phyloP scores from a whole-genome alignment of 2,797 vertebrate species.

The Gephyroberyx darwinii region DNA sequence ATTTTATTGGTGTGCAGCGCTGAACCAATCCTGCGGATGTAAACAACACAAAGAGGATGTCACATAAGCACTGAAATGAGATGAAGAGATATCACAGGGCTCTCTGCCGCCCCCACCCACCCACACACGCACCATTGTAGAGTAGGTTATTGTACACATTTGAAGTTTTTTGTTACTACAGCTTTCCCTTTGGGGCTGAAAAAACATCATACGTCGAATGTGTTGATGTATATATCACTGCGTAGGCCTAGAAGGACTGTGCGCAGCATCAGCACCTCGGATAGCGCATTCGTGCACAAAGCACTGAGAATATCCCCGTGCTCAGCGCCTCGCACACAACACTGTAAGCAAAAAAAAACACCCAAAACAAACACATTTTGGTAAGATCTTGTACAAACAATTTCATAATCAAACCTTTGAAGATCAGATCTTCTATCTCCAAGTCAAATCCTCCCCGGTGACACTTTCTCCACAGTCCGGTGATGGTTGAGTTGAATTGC shows the following conservation, averaged over 20 bases:
- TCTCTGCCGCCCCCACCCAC: constrained; percentile 53
- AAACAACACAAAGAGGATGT: constrained; percentile 70
- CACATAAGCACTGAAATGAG: constrained; percentile 50
- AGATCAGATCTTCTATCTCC: constrained; percentile 91
- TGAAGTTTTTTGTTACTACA: constrained; percentile 64
- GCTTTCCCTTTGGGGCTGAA: constrained; percentile 50
- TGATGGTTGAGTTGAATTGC: constrained; percentile 90
- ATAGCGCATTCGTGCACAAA: constrained; percentile 73
- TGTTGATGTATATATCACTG: constrained; percentile 57
- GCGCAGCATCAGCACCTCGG: constrained; percentile 82
- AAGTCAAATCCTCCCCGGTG: constrained; percentile 88
- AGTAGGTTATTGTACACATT: constrained; percentile 62
- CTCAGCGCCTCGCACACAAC: constrained; percentile 12
- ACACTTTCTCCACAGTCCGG: constrained; percentile 91
- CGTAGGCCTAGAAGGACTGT: constrained; percentile 66
- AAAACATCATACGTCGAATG: constrained; percentile 46
- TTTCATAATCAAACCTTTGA: constrained; percentile 82
- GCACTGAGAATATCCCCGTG: constrained; percentile 10
- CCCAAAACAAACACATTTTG: constrained; percentile 28
- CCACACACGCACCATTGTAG: constrained; percentile 67
- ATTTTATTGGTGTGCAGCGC: constrained; percentile 90
- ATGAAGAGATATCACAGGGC: constrained; percentile 58
- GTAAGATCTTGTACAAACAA: not conserved
- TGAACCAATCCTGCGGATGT: constrained; percentile 86
- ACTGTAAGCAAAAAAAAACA: constrained; percentile 8